Evolutionary conservation across 2,797 vertebrate species (phyloP), one percentile per base, ranked within the genome.

Genomic region (Sebastes umbrosus): DNA sequence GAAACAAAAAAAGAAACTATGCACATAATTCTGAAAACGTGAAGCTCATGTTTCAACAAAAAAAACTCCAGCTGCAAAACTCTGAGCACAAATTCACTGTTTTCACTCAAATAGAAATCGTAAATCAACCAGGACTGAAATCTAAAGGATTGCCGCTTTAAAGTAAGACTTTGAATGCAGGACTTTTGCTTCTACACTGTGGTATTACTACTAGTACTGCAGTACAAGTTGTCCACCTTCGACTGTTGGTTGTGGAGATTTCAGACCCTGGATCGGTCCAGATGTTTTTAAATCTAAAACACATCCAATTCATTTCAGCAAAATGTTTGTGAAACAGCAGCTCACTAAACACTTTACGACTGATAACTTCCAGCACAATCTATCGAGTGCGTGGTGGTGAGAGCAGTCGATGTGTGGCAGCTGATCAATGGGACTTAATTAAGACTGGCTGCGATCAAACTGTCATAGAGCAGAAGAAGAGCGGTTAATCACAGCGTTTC

Each of bases 341-440:
- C 46, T 50, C 43, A 50, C 43, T 18, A 65, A 79, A 78, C 3
- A 58, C 70, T 64, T 43, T 0, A 24, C 27, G 0, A 25, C 12
- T 11, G 71, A 75, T 64, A 60, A 86, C 73, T 24, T 50, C 85
- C 32, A 4, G 82, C 72, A 22, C 54, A 20, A 60, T 69, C 68
- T 73, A 82, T 73, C 1, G 66, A 83, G 66, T 11, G 70, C 24
- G 54, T 36, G 70, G 11, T 0, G 34, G 63, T 39, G 60, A 65
- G 5, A 14, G 66, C 70, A 24, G 74, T 81, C 77, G 22, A 84
- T 84, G 18, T 0, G 46, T 20, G 65, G 34, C 34, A 8, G 64
- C 77, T 3, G 14, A 88, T 87, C 86, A 55, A 84, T 88, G 25
- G 4, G 77, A 36, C 83, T 84, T 85, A 77, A 87, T 88, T 80